Conservation (phyloP, 1,140 invertebrate species). For the Pseudomyrmex pallidus region DNA sequence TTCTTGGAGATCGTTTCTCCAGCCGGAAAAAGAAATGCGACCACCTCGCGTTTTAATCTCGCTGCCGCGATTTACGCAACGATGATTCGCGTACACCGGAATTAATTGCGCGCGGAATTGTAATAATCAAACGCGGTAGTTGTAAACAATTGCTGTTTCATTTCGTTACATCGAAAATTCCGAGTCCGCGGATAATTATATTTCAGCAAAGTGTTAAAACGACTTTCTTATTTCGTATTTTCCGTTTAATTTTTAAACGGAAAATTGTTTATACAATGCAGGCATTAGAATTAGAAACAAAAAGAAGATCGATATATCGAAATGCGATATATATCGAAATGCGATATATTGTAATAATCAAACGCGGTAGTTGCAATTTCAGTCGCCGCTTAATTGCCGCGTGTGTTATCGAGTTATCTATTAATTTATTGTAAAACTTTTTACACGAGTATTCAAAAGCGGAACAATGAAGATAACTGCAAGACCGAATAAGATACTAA, state of each 20-base stretch:
- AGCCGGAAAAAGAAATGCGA: conserved; percentile 6
- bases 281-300: no score
- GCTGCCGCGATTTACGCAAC: conserved; percentile 28
- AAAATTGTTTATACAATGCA: no score
- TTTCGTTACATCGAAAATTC: not conserved
- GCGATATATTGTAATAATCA: conserved; percentile 4
- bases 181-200: no score
- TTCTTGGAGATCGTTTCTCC: not conserved
- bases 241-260: no score
- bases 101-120: conserved; percentile 30
- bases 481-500: conserved; percentile 67
- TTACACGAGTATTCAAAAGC: conserved; percentile 25
- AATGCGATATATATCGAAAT: no score
- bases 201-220: no score
- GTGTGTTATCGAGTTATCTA: no score
- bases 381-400: no score
- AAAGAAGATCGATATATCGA: no score
- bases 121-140: conserved; percentile 16
- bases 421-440: no score
- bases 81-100: conserved; percentile 17
- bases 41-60: conserved; percentile 31
- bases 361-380: not conserved
- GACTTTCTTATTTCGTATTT: no score
- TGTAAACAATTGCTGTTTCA: not conserved
- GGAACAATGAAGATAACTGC: conserved; percentile 76